Evolutionary conservation across 2,888 invertebrate species (phyloP).

Genomic region (Gnatocerus cornutus): DNA sequence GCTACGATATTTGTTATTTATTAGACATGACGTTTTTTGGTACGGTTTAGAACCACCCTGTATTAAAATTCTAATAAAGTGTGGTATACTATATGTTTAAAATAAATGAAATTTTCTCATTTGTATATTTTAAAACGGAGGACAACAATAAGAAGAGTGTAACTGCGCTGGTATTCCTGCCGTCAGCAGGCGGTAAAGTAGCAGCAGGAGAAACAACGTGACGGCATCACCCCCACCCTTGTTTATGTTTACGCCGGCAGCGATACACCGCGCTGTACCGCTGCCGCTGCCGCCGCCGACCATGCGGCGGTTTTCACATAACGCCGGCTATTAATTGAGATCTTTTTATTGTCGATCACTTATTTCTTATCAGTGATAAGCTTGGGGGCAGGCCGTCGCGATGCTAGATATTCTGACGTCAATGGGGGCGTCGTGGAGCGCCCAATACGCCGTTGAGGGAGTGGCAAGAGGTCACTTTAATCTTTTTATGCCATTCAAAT

Average conservation of each 20-base stretch:
- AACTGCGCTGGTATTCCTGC: conserved; percentile 32
- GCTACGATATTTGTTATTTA: too few relatives aligned
- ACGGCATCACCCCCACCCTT: conserved; percentile 63
- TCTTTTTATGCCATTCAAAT: conserved; percentile 72
- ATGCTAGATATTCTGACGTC: conserved; percentile 69
- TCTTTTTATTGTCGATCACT: conserved; percentile 56
- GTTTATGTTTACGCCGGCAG: conserved; percentile 69
- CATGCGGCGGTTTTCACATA: conserved; percentile 28
- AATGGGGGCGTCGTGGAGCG: conserved; percentile 69
- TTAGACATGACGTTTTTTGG: too few relatives aligned
- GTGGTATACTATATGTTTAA: too few relatives aligned
- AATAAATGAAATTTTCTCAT: neutral
- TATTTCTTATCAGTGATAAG: conserved; percentile 63
- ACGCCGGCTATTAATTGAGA: conserved; percentile 47
- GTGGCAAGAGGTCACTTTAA: conserved; percentile 72
- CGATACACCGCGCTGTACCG: conserved; percentile 64
- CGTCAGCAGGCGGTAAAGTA: conserved; percentile 41
- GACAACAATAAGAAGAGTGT: conserved; percentile 24
- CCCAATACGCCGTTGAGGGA: conserved; percentile 70
- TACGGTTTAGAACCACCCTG: too few relatives aligned
- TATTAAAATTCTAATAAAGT: too few relatives aligned
- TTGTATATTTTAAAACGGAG: conserved; percentile 15
- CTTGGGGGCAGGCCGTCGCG: conserved; percentile 67
- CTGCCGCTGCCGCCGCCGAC: conserved; percentile 50
- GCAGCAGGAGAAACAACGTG: conserved; percentile 48